Evolutionary conservation across 2,888 invertebrate genomes (phyloP), one percentile per base, ranked within the genome.

Genomic region (Autographa gamma): DNA sequence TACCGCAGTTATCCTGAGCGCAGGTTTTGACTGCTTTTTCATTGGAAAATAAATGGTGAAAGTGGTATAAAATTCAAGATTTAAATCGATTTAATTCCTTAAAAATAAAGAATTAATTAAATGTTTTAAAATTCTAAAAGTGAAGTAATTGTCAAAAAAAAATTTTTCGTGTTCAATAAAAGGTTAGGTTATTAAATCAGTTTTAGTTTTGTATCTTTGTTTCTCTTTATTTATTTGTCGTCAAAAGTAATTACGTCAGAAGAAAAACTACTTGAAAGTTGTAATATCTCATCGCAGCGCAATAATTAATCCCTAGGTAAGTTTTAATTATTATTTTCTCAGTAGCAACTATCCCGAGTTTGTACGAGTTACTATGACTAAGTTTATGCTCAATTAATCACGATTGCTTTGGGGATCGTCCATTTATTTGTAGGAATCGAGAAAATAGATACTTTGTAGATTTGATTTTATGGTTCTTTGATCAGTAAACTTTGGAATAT

Each of bases 281-380:
- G 16, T 19, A 62, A 63, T 69, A 63, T 76, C 73, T 73, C 41
- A 14, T 61, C 63, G 56, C 68, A 62, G 34, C 41, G 60, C 43
- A 56, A 66, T 80, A 77, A 81, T 75, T 73, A 80, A 77, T 82
- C 66, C 71, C 48, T 69, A 25, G 19, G 41, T 19, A 75, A 80
- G 75, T 81, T 77, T 72, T 75, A 82, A 77, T 80, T 77, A 80
- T 77, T 65, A 82, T 69, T 80, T 73, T 81, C 75, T 72, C 32
- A 59, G 25, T 67, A 58, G 52, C 63, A 74, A 73, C 71, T 69
- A 74, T 66, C 19, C 60, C 32, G 69, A 76, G 80, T 69, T 79
- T 56, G 38, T 61, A 31, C 11, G n/a, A 70, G 19, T 67, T 19
- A 43, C 18, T 66, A 41, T 67, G 63, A 65, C 59, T 60, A 69